These are phyloP conservation scores for Ladona fulva DNA, from an alignment of 1,140 invertebrate genomes.

Conservation along the genomic window DNA sequence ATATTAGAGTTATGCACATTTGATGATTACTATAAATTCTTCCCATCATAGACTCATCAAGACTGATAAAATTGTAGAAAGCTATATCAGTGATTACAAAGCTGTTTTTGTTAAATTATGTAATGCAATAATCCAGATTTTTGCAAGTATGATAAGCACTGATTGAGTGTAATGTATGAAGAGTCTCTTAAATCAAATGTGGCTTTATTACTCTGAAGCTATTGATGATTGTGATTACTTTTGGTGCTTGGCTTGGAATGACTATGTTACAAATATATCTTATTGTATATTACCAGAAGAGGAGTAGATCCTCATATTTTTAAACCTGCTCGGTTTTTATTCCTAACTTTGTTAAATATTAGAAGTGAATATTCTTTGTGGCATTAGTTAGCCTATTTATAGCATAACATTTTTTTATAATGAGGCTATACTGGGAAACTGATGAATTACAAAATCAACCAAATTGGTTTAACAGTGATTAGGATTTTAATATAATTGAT, in stretches of 20 bases:
- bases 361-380: too few relatives aligned
- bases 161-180: too few relatives aligned
- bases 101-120: too few relatives aligned
- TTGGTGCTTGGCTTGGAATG: neutral
- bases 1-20: too few relatives aligned
- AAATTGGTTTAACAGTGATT: neutral
- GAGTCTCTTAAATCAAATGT: too few relatives aligned
- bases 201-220: too few relatives aligned
- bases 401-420: neutral
- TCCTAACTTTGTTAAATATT: neutral
- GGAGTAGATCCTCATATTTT: neutral
- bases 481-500: neutral
- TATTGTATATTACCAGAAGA: neutral
- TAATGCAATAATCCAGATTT: too few relatives aligned
- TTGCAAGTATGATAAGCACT: too few relatives aligned
- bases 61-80: too few relatives aligned
- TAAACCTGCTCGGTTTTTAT: neutral
- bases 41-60: too few relatives aligned
- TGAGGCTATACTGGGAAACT: neutral
- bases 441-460: neutral
- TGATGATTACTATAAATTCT: too few relatives aligned
- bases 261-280: neutral
- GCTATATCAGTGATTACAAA: too few relatives aligned
- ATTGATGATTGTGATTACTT: conserved; percentile 3
- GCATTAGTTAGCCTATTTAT: neutral